Conservation (phyloP, 2,113 vertebrate genomes). For the Actenoides hombroni region DNA sequence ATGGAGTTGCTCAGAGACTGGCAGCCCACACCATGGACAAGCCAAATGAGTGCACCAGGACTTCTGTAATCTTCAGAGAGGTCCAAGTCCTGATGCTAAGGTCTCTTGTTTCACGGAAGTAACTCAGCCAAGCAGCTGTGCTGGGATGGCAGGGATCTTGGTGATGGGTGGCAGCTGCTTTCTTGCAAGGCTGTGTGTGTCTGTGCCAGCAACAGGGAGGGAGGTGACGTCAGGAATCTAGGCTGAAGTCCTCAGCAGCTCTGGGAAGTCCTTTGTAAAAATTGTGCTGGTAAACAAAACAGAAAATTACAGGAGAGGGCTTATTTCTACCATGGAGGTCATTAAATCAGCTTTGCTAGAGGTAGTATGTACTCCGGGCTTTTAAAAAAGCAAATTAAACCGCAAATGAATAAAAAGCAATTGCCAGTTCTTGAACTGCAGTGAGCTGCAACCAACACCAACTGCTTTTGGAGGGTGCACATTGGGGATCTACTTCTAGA, state of each 20-base stretch:
- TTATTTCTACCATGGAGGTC: background rate
- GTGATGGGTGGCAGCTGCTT: background rate
- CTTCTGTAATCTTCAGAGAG: background rate
- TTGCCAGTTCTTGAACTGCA: background rate
- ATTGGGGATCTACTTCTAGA: accelerated
- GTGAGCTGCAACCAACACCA: background rate
- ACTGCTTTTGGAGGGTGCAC: background rate
- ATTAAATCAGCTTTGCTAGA: background rate
- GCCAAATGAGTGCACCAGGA: background rate
- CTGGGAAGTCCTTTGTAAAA: background rate
- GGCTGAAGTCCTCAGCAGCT: background rate
- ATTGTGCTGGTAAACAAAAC: background rate
- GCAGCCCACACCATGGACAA: background rate
- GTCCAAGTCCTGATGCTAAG: background rate
- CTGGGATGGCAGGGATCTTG: background rate
- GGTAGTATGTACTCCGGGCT: background rate
- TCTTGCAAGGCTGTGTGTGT: accelerated
- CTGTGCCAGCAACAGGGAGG: accelerated
- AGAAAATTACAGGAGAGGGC: background rate
- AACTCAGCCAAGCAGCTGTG: background rate
- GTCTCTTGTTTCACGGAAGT: background rate
- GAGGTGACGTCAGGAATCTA: background rate
- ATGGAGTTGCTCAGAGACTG: background rate
- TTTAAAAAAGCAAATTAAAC: background rate
- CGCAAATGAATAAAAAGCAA: background rate